These are phyloP conservation scores for Pycnonotus jocosus DNA, from an alignment of 2,113 vertebrate species.

Conservation along the genomic window DNA sequence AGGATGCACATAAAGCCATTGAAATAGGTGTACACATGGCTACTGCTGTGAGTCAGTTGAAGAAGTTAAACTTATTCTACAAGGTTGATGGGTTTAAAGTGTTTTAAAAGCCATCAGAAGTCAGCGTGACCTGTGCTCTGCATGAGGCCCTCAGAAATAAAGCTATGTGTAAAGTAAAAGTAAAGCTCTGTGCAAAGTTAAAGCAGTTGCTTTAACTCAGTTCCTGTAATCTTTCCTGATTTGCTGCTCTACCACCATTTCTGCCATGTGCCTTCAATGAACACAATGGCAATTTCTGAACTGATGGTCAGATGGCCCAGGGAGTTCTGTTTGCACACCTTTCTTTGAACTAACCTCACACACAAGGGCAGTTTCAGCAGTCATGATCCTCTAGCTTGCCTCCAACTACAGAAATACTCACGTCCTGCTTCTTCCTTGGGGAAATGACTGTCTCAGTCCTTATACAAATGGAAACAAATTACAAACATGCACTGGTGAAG, in stretches of 20 bases:
- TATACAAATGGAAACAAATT: conserved; percentile 9
- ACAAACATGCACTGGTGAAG: not conserved
- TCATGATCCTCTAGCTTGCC: not conserved
- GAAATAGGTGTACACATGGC: not conserved
- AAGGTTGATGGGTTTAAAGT: not conserved
- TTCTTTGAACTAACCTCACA: not conserved
- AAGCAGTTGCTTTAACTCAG: not conserved
- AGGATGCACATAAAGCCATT: not conserved
- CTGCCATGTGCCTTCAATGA: not conserved
- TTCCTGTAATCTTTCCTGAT: not conserved
- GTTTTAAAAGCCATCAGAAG: not conserved
- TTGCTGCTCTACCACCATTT: not conserved
- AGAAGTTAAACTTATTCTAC: not conserved
- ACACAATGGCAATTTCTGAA: not conserved
- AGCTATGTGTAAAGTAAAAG: not conserved
- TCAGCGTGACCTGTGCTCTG: not conserved
- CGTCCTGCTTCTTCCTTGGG: not conserved
- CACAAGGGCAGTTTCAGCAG: not conserved
- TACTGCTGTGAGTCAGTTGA: not conserved
- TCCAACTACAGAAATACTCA: not conserved
- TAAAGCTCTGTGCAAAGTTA: not conserved
- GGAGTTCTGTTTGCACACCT: not conserved
- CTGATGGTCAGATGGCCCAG: not conserved
- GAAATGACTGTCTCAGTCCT: not conserved
- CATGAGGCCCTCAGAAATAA: not conserved